A percentile compares a stretch with the other conserved stretches of the same genome.
These are phyloP conservation scores for Perca fluviatilis DNA, from an alignment of 2,113 vertebrate genomes.

Conservation along the genomic window DNA sequence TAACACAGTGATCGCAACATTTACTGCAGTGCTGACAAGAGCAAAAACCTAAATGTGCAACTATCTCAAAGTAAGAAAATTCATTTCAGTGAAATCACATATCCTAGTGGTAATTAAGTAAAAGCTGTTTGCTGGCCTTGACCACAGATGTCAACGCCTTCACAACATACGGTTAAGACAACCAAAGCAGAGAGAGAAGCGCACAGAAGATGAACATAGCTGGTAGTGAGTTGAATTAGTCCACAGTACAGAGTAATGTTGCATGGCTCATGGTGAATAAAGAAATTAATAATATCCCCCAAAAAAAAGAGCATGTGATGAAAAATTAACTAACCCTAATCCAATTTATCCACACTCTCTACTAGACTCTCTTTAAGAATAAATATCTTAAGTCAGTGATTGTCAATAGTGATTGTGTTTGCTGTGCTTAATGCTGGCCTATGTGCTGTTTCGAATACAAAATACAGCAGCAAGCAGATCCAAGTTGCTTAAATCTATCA, in stretches of 20 bases:
- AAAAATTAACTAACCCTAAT: too few species aligned
- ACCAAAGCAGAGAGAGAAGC: slow-evolving; percentile 17
- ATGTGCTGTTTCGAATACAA: background rate
- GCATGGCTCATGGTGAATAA: slow-evolving; percentile 54
- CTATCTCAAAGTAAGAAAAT: background rate
- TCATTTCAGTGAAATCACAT: slow-evolving; percentile 1
- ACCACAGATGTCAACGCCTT: slow-evolving; percentile 29
- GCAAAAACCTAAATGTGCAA: background rate
- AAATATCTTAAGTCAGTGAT: background rate
- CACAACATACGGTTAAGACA: background rate
- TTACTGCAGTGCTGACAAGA: slow-evolving; percentile 13
- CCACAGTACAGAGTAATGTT: slow-evolving; percentile 2
- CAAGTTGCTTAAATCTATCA: background rate
- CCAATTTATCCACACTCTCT: background rate
- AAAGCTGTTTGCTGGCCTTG: slow-evolving; percentile 5
- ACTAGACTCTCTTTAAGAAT: slow-evolving; percentile 2
- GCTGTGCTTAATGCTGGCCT: background rate
- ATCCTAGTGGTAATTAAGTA: slow-evolving; percentile 9
- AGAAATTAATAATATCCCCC: background rate
- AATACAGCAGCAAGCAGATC: background rate
- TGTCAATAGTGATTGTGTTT: background rate
- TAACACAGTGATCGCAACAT: slow-evolving; percentile 27
- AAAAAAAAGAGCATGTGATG: background rate
- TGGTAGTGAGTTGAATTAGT: slow-evolving; percentile 27
- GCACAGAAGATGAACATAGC: slow-evolving; percentile 18